Percentiles rank a stretch among this genome's conserved stretches.
Conservation (phyloP, 2,797 vertebrate genomes). For the Epinephelus malabaricus region DNA sequence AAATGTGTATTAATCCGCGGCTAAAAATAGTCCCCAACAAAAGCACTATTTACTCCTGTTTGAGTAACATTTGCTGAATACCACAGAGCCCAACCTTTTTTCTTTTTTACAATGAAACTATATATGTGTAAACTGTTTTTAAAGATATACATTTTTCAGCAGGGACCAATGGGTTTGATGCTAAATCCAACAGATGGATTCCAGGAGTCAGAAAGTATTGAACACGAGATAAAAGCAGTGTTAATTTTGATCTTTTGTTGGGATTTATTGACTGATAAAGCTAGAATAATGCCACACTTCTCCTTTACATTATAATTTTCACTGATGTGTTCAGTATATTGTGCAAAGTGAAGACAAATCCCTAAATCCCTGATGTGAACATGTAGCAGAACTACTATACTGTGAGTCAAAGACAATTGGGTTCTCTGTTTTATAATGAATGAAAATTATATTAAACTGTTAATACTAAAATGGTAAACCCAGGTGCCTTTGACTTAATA, state of each 20-base stretch:
- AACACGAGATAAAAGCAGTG: background rate
- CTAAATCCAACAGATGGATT: background rate
- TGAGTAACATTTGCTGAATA: background rate
- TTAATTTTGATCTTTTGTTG: background rate
- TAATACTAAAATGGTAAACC: background rate
- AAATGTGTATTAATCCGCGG: background rate
- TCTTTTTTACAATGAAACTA: too few species aligned
- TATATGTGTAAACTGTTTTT: too few species aligned
- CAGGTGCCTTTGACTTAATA: background rate
- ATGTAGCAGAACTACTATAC: background rate
- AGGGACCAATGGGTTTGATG: background rate
- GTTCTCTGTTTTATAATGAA: background rate
- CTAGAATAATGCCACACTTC: background rate
- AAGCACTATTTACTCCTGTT: background rate
- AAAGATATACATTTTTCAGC: too few species aligned
- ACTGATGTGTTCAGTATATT: background rate
- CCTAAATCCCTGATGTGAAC: background rate
- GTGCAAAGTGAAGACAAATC: slow-evolving; percentile 8
- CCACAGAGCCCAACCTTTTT: background rate
- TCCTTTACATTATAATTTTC: background rate
- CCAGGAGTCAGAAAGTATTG: background rate
- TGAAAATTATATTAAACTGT: background rate
- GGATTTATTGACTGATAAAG: background rate
- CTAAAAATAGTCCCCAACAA: slow-evolving; percentile 17
- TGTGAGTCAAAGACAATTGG: background rate